These are phyloP conservation scores for Mesoligia furuncula DNA, from an alignment of 2,888 invertebrate species.

Conservation along the genomic window DNA sequence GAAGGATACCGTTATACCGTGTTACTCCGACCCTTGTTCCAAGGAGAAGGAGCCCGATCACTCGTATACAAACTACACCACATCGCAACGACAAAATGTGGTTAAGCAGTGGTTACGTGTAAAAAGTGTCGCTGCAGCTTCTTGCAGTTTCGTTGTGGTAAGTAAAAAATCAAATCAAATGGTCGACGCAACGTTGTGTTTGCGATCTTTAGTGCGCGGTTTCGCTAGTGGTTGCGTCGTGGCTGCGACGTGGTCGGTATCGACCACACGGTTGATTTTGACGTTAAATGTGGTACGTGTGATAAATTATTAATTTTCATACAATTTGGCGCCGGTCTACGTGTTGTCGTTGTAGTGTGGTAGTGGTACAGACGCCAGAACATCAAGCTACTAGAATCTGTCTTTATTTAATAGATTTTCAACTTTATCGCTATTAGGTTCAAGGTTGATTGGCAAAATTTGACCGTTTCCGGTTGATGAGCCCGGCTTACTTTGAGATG, in stretches of 20 bases:
- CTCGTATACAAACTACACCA: background rate
- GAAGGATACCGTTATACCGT: background rate
- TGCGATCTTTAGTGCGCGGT: background rate
- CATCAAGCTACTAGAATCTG: too few species aligned
- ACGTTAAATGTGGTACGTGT: background rate
- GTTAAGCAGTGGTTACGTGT: background rate
- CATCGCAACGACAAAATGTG: background rate
- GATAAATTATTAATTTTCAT: background rate
- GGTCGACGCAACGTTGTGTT: background rate
- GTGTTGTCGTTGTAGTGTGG: background rate
- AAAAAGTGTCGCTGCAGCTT: background rate
- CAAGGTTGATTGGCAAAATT: too few species aligned
- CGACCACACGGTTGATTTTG: background rate
- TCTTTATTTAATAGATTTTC: too few species aligned
- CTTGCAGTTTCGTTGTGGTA: background rate
- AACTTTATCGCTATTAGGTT: too few species aligned
- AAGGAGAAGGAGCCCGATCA: background rate
- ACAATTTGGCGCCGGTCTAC: background rate
- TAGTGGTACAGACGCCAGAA: background rate
- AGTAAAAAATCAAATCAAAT: background rate
- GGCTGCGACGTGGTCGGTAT: background rate
- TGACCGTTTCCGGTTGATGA: too few species aligned
- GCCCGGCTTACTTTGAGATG: too few species aligned
- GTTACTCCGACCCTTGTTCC: slow-evolving; percentile 2
- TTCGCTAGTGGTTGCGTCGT: background rate